Conservation (phyloP, 2,888 invertebrate genomes). For the Xanthia icteritia region DNA sequence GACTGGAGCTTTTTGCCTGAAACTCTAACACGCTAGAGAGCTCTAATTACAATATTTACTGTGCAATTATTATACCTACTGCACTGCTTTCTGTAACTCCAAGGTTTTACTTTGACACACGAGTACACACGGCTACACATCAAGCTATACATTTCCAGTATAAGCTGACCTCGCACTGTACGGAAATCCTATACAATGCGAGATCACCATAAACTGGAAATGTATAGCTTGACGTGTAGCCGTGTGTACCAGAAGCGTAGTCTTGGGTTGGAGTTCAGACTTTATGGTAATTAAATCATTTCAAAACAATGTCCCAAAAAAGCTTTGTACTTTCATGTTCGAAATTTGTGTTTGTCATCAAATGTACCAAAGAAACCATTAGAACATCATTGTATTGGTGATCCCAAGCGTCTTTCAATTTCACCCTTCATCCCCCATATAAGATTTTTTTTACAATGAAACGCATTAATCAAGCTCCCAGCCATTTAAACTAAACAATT, state of each 20-base stretch:
- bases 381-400: not conserved
- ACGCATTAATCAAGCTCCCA: not conserved
- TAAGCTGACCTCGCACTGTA: too few species aligned
- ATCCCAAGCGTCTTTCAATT: not conserved
- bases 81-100: not conserved
- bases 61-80: slow-evolving; percentile 35
- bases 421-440: not conserved
- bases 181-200: too few species aligned
- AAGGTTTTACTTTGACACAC: not conserved
- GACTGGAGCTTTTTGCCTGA: slow-evolving; percentile 16
- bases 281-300: not conserved
- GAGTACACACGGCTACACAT: too few species aligned
- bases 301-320: too few species aligned
- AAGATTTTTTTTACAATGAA: not conserved
- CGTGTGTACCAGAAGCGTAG: not conserved
- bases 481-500: not conserved
- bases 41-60: slow-evolving; percentile 64
- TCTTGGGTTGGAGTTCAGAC: not conserved
- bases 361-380: not conserved
- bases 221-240: too few species aligned
- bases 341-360: slow-evolving; percentile 1
- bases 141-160: too few species aligned
- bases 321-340: not conserved
- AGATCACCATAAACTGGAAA: too few species aligned
- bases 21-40: slow-evolving; percentile 10